Evolutionary conservation across 2,797 vertebrate species (phyloP).

Genomic region (Nyctalus aviator): DNA sequence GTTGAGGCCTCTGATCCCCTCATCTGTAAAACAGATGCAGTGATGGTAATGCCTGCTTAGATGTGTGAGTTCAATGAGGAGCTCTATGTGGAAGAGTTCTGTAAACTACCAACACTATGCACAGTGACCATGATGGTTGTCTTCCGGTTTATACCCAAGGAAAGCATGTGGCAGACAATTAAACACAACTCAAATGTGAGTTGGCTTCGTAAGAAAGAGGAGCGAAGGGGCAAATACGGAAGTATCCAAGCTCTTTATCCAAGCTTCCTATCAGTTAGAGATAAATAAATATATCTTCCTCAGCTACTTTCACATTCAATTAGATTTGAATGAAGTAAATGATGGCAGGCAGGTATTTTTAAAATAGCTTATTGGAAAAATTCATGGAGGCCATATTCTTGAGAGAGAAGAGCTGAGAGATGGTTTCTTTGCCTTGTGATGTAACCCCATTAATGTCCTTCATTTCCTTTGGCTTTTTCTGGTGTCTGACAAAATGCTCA

Average conservation of each 20-base stretch:
- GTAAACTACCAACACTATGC: not conserved
- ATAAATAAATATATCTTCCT: not conserved
- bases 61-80: not conserved
- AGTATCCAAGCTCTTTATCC: not conserved
- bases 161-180: not conserved
- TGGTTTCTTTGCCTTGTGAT: slow-evolving; percentile 13
- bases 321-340: slow-evolving; percentile 17
- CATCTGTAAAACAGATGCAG: not conserved
- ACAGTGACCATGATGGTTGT: not conserved
- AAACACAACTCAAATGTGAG: not conserved
- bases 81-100: not conserved
- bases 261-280: not conserved
- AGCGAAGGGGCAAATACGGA: not conserved
- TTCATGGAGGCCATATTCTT: not conserved
- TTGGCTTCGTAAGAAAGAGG: not conserved
- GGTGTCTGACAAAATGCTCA: slow-evolving; percentile 6
- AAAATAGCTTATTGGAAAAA: not conserved
- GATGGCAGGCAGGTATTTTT: not conserved
- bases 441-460: not conserved
- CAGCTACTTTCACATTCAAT: not conserved
- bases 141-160: not conserved
- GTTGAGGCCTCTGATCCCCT: not conserved
- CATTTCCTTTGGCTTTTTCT: slow-evolving; percentile 30
- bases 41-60: not conserved
- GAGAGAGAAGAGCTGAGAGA: not conserved